Conservation (phyloP, 2,888 invertebrate genomes). For the Neuroscelio doddi region DNA sequence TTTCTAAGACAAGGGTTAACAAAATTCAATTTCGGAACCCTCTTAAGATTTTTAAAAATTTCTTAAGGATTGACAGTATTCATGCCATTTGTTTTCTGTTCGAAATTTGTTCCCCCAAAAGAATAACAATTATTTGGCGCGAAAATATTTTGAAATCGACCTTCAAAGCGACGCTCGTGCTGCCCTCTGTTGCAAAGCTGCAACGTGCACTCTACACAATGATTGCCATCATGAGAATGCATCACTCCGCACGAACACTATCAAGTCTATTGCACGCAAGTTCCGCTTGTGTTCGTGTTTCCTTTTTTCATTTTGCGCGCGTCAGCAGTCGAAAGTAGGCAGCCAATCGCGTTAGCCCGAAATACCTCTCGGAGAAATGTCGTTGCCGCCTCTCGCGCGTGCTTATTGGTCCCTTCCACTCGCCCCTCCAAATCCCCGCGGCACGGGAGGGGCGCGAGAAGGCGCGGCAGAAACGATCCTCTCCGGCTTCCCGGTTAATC, state of each 20-base stretch:
- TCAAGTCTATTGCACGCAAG: slow-evolving; percentile 43
- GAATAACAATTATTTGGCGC: too few species aligned
- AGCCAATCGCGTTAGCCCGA: slow-evolving; percentile 45
- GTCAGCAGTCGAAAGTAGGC: slow-evolving; percentile 17
- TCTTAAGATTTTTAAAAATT: too few species aligned
- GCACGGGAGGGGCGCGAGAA: slow-evolving; percentile 30
- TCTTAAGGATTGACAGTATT: too few species aligned
- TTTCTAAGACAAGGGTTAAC: too few species aligned
- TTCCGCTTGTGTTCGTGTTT: slow-evolving; percentile 32
- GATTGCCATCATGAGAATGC: slow-evolving; percentile 45
- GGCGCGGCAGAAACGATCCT: background rate
- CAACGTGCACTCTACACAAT: slow-evolving; percentile 39
- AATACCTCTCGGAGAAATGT: slow-evolving; percentile 19
- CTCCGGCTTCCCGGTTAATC: slow-evolving; percentile 26
- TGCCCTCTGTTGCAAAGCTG: slow-evolving; percentile 24
- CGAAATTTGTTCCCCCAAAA: too few species aligned
- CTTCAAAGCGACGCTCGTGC: slow-evolving; percentile 24
- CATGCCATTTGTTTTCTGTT: too few species aligned
- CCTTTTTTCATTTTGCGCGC: slow-evolving; percentile 3
- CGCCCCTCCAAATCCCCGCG: slow-evolving; percentile 15
- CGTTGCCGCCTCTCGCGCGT: slow-evolving; percentile 36
- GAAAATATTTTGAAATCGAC: too few species aligned
- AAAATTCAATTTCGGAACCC: too few species aligned
- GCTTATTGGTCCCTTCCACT: slow-evolving; percentile 39
- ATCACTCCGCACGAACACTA: slow-evolving; percentile 23